Evolutionary conservation across 2,797 vertebrate genomes (phyloP), one percentile per base, ranked within the genome.

Genomic region (Benthosema pterotum): DNA sequence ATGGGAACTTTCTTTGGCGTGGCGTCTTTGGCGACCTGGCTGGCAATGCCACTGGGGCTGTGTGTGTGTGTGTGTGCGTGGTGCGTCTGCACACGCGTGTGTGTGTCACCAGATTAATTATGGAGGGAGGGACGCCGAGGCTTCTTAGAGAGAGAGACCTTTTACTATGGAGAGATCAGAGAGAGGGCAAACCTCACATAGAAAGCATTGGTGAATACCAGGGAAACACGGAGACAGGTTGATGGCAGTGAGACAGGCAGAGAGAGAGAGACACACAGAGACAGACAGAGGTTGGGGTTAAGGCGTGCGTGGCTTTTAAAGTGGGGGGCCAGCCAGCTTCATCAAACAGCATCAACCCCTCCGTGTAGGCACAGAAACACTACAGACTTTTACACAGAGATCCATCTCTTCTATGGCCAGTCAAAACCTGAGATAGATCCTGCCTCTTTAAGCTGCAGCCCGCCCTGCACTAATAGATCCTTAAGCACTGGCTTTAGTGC

Each of bases 401-500:
- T 87, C 83, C 60, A 67, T 66, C 58, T 60, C 63, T n/a, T n/a
- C n/a, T n/a, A n/a, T n/a, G n/a, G n/a, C n/a, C n/a, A n/a, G n/a
- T n/a, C n/a, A n/a, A n/a, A 7, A 82, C 88, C 80, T 90, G 86
- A 90, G 90, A 90, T 77, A 84, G 87, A 92, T 87, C 87, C 90
- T 91, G 83, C 72, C 89, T 91, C 89, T 92, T 91, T 92, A 93
- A 93, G 91, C 91, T 83, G 84, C 90, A n/a, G 19, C 19, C 84
- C 80, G 88, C 85, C 86, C 85, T 32, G 91, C n/a, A 74, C 82
- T 93, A 94, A 93, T 94, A 93, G 92, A 91, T 93, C 92, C 91
- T 93, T 93, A 93, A 94, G 92, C 91, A 92, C 91, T 91, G 91
- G 92, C 91, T 93, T 93, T 94, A 93, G 90, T 93, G 92, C 92